Conservation (phyloP, 2,113 vertebrate species). For the Neotragus moschatus region DNA sequence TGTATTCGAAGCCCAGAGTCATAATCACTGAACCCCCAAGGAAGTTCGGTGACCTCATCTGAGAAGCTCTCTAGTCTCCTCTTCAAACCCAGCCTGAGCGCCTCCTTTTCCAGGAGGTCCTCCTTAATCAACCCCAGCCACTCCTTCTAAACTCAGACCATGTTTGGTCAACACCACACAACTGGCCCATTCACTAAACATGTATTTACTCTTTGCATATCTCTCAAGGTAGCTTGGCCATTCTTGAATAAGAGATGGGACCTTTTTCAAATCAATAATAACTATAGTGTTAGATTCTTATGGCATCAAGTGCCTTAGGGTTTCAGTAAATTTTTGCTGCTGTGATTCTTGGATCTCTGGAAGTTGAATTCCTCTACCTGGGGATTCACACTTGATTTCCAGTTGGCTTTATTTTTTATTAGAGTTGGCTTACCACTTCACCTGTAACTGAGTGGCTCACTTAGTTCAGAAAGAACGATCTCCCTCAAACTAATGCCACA, state of each 20-base stretch:
- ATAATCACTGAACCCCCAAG: not conserved
- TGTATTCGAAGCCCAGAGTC: not conserved
- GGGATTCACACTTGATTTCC: not conserved
- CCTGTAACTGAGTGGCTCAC: not conserved
- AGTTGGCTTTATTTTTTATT: not conserved
- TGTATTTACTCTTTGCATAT: not conserved
- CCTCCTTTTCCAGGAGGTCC: not conserved
- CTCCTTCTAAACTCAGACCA: not conserved
- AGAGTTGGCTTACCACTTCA: not conserved
- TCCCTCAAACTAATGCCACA: not conserved
- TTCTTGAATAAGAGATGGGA: not conserved
- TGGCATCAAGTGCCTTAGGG: accelerated
- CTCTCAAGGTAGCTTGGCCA: not conserved
- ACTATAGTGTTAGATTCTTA: not conserved
- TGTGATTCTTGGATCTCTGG: not conserved
- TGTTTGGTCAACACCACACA: not conserved
- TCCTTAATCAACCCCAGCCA: not conserved
- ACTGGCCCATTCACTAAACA: not conserved
- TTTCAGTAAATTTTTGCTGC: not conserved
- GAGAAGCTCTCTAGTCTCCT: not conserved
- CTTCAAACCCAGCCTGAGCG: not conserved
- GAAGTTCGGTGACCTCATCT: not conserved
- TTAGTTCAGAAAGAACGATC: not conserved
- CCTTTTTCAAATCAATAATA: not conserved
- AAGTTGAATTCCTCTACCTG: not conserved